phyloP scores from a whole-genome alignment of 2,888 invertebrate species.

The Nyleta sp. region DNA sequence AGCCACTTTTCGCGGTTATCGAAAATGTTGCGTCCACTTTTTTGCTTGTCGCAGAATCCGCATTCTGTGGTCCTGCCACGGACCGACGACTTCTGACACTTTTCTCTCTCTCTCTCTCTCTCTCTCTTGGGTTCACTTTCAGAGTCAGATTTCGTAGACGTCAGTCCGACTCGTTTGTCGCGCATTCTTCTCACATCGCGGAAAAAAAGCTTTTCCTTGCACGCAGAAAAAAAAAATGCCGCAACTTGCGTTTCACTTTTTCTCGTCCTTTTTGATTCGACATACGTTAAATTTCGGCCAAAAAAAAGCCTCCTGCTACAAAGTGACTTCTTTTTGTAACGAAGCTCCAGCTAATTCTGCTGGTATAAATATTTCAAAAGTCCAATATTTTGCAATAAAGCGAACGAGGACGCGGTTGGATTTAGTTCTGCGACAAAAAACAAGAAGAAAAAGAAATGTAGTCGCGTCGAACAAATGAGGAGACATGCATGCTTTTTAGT shows the following conservation, averaged over 20 bases:
- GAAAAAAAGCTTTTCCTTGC: conserved; percentile 17
- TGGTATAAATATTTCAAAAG: too few relatives aligned
- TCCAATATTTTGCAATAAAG: too few relatives aligned
- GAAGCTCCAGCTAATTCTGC: too few relatives aligned
- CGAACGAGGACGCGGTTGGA: too few relatives aligned
- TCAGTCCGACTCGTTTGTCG: conserved; percentile 66
- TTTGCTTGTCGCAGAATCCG: conserved; percentile 52
- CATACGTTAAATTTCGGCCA: too few relatives aligned
- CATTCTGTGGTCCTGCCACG: conserved; percentile 50
- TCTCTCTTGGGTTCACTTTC: conserved; percentile 51
- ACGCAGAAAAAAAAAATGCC: too few relatives aligned
- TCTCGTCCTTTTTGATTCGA: too few relatives aligned
- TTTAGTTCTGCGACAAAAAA: too few relatives aligned
- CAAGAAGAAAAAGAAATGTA: not conserved
- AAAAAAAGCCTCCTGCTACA: too few relatives aligned
- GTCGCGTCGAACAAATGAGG: not conserved
- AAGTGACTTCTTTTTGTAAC: too few relatives aligned
- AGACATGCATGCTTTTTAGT: conserved; percentile 12
- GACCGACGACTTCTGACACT: conserved; percentile 30
- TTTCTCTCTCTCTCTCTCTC: conserved; percentile 12
- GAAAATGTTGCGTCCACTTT: conserved; percentile 72
- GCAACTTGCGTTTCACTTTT: too few relatives aligned
- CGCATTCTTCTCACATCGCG: conserved; percentile 30
- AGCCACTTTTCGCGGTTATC: conserved; percentile 68
- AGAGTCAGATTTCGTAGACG: conserved; percentile 67